Evolutionary conservation across 2,888 invertebrate genomes (phyloP).

Genomic region (Tiliacea citrago): DNA sequence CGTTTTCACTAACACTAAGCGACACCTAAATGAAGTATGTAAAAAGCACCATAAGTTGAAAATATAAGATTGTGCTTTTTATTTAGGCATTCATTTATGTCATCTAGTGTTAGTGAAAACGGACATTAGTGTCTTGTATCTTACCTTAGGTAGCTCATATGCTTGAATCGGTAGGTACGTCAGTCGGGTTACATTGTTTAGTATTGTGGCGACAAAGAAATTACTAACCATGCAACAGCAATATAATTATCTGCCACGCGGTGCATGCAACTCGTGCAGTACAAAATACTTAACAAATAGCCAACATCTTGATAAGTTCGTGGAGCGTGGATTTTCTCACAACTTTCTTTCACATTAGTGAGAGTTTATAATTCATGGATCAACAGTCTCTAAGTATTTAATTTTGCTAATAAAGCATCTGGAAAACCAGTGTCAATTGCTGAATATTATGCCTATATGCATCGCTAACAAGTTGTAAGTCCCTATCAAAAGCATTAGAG

Average conservation of each 20-base stretch:
- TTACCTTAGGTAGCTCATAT: background rate
- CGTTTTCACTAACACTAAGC: background rate
- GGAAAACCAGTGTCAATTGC: background rate
- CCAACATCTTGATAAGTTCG: background rate
- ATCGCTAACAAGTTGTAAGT: background rate
- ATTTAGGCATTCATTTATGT: background rate
- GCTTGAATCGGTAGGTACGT: background rate
- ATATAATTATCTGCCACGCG: background rate
- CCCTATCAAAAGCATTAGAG: background rate
- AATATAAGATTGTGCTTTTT: no score
- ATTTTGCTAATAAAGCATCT: no score
- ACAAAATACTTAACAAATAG: slow-evolving; percentile 14
- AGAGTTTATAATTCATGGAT: slow-evolving; percentile 8
- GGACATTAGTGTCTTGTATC: background rate
- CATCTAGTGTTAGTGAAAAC: background rate
- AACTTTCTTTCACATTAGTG: slow-evolving; percentile 14
- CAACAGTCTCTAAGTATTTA: background rate
- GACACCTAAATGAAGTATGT: background rate
- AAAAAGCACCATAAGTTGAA: background rate
- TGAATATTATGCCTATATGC: no score
- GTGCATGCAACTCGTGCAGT: background rate
- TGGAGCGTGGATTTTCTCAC: slow-evolving; percentile 18
- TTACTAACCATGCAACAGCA: background rate
- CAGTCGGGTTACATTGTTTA: background rate
- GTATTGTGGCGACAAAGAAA: background rate